Evolutionary conservation across 2,888 invertebrate species (phyloP).

Genomic region (Nezara viridula): DNA sequence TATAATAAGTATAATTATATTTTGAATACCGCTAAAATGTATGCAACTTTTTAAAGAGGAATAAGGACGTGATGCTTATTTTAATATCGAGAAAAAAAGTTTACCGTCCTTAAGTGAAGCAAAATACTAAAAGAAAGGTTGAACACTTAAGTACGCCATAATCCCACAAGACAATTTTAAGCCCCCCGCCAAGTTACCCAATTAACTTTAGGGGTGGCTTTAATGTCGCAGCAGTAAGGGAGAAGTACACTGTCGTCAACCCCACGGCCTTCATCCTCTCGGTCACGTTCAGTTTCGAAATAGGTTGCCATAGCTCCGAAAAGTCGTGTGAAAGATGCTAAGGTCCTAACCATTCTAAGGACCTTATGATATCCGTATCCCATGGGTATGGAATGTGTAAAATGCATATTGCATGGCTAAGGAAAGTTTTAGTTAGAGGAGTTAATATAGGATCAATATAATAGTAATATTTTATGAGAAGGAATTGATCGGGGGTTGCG

Average conservation of each 20-base stretch:
- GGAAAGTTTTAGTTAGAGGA: too few species aligned
- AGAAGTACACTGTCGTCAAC: not conserved
- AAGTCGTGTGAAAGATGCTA: constrained; percentile 25
- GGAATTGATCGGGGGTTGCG: too few species aligned
- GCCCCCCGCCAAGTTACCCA: not conserved
- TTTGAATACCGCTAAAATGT: too few species aligned
- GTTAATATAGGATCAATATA: too few species aligned
- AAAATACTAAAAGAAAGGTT: not conserved
- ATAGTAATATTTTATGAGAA: too few species aligned
- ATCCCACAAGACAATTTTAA: not conserved
- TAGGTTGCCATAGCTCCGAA: not conserved
- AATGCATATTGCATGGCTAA: not conserved
- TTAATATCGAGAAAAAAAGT: not conserved
- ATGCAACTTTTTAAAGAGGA: not conserved
- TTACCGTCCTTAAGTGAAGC: not conserved
- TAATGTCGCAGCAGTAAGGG: not conserved
- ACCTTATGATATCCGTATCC: not conserved
- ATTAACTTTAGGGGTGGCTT: not conserved
- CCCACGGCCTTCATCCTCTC: not conserved
- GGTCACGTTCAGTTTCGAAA: constrained; percentile 29
- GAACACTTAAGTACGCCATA: not conserved
- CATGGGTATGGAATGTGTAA: not conserved
- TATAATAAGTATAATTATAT: too few species aligned
- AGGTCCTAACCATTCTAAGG: not conserved
- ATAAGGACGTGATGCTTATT: not conserved